Percentiles rank a stretch among this genome's conserved stretches.
phyloP scores from a whole-genome alignment of 2,113 vertebrate genomes.

The Lutjanus erythropterus region DNA sequence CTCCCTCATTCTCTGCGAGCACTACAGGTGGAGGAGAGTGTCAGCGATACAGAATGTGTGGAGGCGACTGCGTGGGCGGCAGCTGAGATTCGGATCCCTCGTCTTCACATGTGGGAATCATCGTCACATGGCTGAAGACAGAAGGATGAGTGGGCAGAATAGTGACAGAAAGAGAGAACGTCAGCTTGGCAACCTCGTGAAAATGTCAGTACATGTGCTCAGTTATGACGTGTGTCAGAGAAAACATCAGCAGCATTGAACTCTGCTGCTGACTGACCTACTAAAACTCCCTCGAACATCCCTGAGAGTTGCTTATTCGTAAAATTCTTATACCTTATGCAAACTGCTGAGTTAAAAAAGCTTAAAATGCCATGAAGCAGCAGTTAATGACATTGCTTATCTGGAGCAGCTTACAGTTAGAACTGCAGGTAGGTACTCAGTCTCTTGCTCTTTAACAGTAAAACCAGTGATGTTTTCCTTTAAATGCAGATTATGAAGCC shows the following conservation, averaged over 20 bases:
- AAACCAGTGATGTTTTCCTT: constrained; percentile 19
- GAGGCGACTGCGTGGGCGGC: constrained; percentile 60
- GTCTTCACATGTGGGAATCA: constrained; percentile 57
- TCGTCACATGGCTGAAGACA: constrained; percentile 54
- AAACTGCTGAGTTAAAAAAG: constrained; percentile 52
- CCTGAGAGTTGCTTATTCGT: constrained; percentile 50
- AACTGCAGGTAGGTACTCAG: constrained; percentile 27
- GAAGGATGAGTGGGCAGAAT: constrained; percentile 54
- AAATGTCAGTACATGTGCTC: constrained; percentile 41
- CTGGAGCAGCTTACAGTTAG: constrained; percentile 27
- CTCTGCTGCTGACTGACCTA: constrained; percentile 36
- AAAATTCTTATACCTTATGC: constrained; percentile 26
- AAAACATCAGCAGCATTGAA: constrained; percentile 24
- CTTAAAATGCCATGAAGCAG: constrained; percentile 43
- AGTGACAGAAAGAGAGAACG: constrained; percentile 28
- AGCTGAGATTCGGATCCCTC: constrained; percentile 43
- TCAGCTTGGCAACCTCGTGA: neutral
- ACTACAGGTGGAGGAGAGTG: constrained; percentile 63
- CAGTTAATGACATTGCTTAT: constrained; percentile 26
- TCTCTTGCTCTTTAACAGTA: constrained; percentile 11
- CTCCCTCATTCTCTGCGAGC: constrained; percentile 29
- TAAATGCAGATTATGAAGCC: constrained; percentile 17
- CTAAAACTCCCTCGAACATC: constrained; percentile 26
- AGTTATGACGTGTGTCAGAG: constrained; percentile 42
- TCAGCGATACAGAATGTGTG: constrained; percentile 57